Conservation (phyloP, 2,113 vertebrate species). For the Patagioenas fasciata region DNA sequence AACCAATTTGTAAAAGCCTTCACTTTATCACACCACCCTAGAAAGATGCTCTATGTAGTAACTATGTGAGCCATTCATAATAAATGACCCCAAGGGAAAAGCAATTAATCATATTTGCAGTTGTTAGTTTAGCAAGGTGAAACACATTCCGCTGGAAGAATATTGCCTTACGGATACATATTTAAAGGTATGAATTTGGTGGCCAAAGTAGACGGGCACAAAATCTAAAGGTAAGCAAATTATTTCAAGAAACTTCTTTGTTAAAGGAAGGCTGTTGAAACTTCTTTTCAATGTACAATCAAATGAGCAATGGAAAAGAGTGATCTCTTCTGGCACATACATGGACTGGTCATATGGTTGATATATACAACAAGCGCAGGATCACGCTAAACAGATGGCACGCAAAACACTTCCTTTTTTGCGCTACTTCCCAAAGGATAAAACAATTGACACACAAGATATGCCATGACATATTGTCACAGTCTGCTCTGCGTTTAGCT, state of each 20-base stretch:
- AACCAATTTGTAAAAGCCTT: constrained; percentile 56
- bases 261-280: not conserved
- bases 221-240: not conserved
- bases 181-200: not conserved
- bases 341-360: not conserved
- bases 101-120: constrained; percentile 54
- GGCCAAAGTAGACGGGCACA: not conserved
- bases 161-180: not conserved
- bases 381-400: not conserved
- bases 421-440: not conserved
- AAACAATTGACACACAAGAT: constrained; percentile 5
- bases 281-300: not conserved
- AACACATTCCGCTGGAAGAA: not conserved
- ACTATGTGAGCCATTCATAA: constrained; percentile 11
- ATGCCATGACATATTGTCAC: not conserved
- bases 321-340: not conserved
- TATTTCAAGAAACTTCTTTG: not conserved
- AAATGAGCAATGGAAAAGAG: not conserved
- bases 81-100: constrained; percentile 28
- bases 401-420: not conserved
- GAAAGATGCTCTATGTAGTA: not conserved
- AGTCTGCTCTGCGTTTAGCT: not conserved
- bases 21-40: constrained; percentile 28
- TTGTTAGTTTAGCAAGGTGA: constrained; percentile 45
- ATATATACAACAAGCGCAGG: not conserved